Conservation (phyloP, 1,140 invertebrate genomes). For the Drosophila lacteicornis region DNA sequence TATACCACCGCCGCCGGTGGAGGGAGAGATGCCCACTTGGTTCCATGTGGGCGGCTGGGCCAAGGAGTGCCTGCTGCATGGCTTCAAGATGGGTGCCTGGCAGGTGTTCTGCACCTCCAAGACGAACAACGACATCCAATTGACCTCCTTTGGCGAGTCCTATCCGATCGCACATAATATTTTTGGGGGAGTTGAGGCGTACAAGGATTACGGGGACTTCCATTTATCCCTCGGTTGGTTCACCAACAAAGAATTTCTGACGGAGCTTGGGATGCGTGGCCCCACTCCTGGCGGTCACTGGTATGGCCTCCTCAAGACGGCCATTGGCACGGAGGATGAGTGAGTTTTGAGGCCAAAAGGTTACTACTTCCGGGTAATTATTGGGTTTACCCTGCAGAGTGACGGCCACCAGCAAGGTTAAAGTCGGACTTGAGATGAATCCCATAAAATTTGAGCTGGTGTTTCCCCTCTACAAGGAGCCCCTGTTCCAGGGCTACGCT, state of each 20-base stretch:
- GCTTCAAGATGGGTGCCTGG: conserved; percentile 52
- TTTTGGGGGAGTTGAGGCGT: conserved; percentile 39
- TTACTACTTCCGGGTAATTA: neutral
- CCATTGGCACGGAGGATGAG: conserved; percentile 9
- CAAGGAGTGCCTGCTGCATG: conserved; percentile 38
- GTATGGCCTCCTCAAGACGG: neutral
- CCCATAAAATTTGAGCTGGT: conserved; percentile 45
- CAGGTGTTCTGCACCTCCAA: conserved; percentile 26
- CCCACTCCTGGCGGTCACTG: neutral
- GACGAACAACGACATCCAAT: neutral
- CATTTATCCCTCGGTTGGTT: conserved; percentile 28
- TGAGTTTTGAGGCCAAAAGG: conserved; percentile 2
- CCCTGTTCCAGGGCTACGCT: conserved; percentile 40
- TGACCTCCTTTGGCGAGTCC: conserved; percentile 30
- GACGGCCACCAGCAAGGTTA: conserved; percentile 1
- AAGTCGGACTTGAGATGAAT: conserved; percentile 19
- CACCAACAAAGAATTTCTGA: neutral
- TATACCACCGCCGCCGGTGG: neutral
- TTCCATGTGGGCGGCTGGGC: conserved; percentile 51
- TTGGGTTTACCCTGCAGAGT: neutral
- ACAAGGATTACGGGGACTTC: conserved; percentile 14
- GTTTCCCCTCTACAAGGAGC: conserved; percentile 36
- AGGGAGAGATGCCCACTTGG: conserved; percentile 26
- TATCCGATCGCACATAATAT: conserved; percentile 10
- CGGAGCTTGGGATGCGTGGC: neutral